phyloP scores from a whole-genome alignment of 2,888 invertebrate genomes.

The Caenorhabditis imperialis region DNA sequence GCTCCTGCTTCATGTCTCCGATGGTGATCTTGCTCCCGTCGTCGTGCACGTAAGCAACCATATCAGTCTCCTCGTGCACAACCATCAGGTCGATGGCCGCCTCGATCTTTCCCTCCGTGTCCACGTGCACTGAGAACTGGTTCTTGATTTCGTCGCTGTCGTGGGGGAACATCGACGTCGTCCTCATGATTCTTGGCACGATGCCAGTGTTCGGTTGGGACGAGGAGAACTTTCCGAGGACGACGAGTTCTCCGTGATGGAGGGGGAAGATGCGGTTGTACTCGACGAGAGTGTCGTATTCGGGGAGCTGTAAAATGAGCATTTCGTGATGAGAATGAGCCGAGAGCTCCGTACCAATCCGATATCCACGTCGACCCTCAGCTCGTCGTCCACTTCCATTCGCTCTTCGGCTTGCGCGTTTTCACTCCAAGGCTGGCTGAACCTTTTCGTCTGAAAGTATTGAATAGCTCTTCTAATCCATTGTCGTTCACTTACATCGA shows the following conservation, averaged over 20 bases:
- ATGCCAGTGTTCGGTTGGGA: conserved; percentile 6
- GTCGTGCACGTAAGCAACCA: conserved; percentile 30
- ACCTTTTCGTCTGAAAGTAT: no score
- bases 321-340: neutral
- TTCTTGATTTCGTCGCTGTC: neutral
- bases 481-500: neutral
- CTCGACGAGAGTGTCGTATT: conserved; percentile 20
- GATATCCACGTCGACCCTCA: conserved; percentile 36
- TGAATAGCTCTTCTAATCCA: no score
- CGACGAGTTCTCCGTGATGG: conserved; percentile 20
- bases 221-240: conserved; percentile 31
- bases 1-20: conserved; percentile 34
- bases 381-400: conserved; percentile 32
- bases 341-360: conserved; percentile 3
- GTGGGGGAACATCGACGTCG: conserved; percentile 14
- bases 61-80: conserved; percentile 25
- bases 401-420: no score
- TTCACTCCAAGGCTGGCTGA: no score
- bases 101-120: conserved; percentile 13
- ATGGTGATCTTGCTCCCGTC: conserved; percentile 33
- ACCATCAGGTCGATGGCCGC: conserved; percentile 14
- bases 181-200: conserved; percentile 16
- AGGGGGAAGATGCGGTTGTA: conserved; percentile 29
- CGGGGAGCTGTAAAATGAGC: conserved; percentile 17
- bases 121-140: conserved; percentile 8